These are phyloP conservation scores for Subacronicta megacephala DNA, from an alignment of 2,888 invertebrate species.

Conservation along the genomic window DNA sequence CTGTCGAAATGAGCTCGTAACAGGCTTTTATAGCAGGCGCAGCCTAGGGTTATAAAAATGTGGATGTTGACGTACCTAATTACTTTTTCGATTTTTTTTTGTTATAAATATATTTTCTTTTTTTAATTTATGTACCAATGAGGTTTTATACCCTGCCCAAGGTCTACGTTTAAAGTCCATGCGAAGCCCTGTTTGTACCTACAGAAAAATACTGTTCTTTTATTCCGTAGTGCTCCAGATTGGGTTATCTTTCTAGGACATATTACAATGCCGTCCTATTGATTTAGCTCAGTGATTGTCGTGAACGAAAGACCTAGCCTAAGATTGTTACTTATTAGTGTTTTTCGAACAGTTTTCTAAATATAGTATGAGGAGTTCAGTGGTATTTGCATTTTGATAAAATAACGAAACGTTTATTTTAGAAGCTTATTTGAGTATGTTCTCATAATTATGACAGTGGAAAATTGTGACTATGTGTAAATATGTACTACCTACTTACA, in stretches of 20 bases:
- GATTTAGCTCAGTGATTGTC: constrained; percentile 2
- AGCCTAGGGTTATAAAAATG: too few species aligned
- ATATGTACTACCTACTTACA: constrained; percentile 27
- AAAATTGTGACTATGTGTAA: constrained; percentile 43
- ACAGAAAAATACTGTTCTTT: constrained; percentile 19
- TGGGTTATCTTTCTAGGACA: constrained; percentile 12
- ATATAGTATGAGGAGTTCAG: constrained; percentile 19
- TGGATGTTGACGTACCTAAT: neutral
- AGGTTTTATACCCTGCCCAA: too few species aligned
- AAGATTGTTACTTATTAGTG: constrained; percentile 15
- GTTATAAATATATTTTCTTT: neutral
- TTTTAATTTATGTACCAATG: too few species aligned
- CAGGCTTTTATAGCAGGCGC: too few species aligned
- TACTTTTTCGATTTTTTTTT: neutral
- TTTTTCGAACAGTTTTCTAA: constrained; percentile 29
- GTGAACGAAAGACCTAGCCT: constrained; percentile 1
- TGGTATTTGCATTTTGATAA: constrained; percentile 27
- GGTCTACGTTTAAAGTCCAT: neutral
- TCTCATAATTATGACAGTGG: constrained; percentile 38
- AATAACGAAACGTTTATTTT: constrained; percentile 25
- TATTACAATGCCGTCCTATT: constrained; percentile 2
- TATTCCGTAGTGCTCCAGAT: constrained; percentile 18
- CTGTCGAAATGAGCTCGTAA: too few species aligned
- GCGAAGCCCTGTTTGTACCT: constrained; percentile 28
- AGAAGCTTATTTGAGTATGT: constrained; percentile 23